Evolutionary conservation across 2,113 vertebrate genomes (phyloP), one percentile per base, ranked within the genome.

Genomic region (Chrysochloris asiatica): DNA sequence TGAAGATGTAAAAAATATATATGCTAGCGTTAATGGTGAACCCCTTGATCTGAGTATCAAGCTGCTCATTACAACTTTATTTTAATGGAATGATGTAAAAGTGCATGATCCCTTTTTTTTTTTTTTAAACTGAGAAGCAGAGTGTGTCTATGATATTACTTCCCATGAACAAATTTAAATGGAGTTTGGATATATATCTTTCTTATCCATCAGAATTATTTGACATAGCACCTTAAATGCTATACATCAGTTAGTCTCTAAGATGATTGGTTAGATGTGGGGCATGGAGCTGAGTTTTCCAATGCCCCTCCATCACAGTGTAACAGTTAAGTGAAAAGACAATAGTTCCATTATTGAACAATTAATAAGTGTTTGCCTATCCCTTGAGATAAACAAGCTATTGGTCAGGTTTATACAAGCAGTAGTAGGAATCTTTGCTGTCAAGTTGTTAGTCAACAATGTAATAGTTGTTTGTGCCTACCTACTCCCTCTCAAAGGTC

Each of bases 21-120:
- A 48, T 47, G 13, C 14, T 69, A 78, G 78, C 12, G 41, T 41
- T 85, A 28, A 54, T 36, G 24, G 48, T 24, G 6, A 90, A 75
- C 33, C 21, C 47, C 45, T 82, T 45, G 22, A 73, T 52, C 43
- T 13, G 16, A 28, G 8, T 79, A 83, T 17, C n/a, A 76, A 82
- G 26, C 26, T 41, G 22, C 59, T 48, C 56, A 78, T 52, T 86
- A 76, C 85, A 45, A 75, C 14, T 65, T 81, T 17, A 76, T 82
- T 88, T 91, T 81, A 78, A 38, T 47, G 11, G 30, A 85, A 52
- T 86, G 47, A 79, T 72, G 12, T 75, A 82, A 79, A 92, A 88
- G 33, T 67, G 17, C 4, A 30, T 43, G 22, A 21, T 83, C 69
- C 78, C 59, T 78, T 17, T 73, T 17, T 73, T 69, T 41, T 73